Evolutionary conservation across 2,797 vertebrate genomes (phyloP).

Genomic region (Sebastes variabilis): DNA sequence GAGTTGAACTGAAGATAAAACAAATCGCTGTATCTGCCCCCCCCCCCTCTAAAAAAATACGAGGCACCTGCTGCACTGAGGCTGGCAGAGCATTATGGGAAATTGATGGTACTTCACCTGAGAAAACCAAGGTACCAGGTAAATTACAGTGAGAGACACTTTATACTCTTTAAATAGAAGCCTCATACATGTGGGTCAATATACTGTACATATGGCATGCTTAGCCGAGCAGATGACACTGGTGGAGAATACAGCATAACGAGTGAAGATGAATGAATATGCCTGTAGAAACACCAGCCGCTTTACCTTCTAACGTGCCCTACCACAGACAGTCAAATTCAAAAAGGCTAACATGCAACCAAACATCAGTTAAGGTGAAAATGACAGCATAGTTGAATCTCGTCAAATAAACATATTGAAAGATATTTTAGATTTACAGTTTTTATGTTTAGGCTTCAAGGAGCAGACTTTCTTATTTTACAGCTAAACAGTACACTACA

Average conservation of each 20-base stretch:
- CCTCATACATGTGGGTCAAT: slow-evolving; percentile 1
- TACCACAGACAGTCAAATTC: neutral
- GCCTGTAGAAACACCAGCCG: neutral
- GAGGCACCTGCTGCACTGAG: slow-evolving; percentile 22
- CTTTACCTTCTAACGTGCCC: neutral
- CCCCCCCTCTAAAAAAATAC: neutral
- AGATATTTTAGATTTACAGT: neutral
- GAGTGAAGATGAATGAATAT: neutral
- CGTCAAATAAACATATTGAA: neutral
- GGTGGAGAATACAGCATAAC: neutral
- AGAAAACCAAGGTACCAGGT: slow-evolving; percentile 27
- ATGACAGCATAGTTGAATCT: neutral
- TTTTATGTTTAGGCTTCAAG: neutral
- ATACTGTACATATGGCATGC: slow-evolving; percentile 19
- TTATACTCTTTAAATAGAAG: slow-evolving; percentile 32
- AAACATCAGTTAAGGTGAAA: neutral
- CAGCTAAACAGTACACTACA: no score
- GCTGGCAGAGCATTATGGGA: slow-evolving; percentile 7
- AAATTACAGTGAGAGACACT: slow-evolving; percentile 25
- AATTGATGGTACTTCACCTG: slow-evolving; percentile 18
- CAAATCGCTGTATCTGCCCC: neutral
- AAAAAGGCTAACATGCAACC: neutral
- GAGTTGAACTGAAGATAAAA: neutral
- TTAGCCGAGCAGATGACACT: slow-evolving; percentile 1
- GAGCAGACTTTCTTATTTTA: no score